phyloP scores from a whole-genome alignment of 1,140 invertebrate species.

The Trypoxylus dichotomus region DNA sequence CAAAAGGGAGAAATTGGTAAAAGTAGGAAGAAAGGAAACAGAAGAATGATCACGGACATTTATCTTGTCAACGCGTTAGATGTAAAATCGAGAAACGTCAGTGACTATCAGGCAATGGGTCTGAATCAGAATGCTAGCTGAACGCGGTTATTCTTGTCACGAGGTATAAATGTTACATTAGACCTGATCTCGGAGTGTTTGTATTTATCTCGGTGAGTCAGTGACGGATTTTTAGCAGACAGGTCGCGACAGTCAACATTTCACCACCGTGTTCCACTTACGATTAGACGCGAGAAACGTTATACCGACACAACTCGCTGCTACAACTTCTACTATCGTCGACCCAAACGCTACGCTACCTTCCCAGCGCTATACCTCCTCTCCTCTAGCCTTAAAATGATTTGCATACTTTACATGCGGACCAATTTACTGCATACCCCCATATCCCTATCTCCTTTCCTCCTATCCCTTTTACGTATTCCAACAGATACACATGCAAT shows the following conservation, averaged over 20 bases:
- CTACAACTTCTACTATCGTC: not conserved
- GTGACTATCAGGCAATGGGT: constrained; percentile 33
- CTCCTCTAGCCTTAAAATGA: not conserved
- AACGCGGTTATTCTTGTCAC: constrained; percentile 24
- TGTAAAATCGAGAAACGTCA: constrained; percentile 33
- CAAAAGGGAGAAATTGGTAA: constrained; percentile 5
- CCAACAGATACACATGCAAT: not conserved
- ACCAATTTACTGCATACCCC: constrained; percentile 24
- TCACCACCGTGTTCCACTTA: constrained; percentile 26
- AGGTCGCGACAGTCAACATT: constrained; percentile 27
- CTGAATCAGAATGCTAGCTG: constrained; percentile 32
- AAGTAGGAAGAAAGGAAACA: constrained; percentile 27
- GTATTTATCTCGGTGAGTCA: constrained; percentile 41
- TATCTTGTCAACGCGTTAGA: constrained; percentile 34
- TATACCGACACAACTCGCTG: not conserved
- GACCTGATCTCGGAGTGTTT: constrained; percentile 40
- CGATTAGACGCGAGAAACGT: not conserved
- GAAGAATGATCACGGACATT: constrained; percentile 36
- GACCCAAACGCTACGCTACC: not conserved
- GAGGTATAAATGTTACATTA: constrained; percentile 40
- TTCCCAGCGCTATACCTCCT: not conserved
- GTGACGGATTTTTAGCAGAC: constrained; percentile 34
- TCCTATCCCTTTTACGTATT: not conserved
- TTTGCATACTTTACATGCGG: constrained; percentile 27
- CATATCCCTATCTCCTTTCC: not conserved